These are phyloP conservation scores for Andrena chrysosceles DNA, from an alignment of 2,888 invertebrate genomes.

Conservation along the genomic window DNA sequence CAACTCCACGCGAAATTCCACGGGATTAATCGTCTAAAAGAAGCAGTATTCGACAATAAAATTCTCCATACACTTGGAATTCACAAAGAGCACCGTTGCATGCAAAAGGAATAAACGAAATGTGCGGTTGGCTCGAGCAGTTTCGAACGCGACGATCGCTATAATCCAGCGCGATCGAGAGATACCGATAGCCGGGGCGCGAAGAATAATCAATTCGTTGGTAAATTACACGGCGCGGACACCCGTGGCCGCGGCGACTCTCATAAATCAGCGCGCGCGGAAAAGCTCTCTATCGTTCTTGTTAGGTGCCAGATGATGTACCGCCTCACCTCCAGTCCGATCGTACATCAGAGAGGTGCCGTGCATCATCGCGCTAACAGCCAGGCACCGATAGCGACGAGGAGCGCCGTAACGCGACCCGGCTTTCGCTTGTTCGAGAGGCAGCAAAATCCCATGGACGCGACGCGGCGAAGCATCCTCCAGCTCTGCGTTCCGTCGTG, in stretches of 20 bases:
- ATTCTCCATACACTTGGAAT: not conserved
- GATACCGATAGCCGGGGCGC: slow-evolving; percentile 7
- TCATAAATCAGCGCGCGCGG: slow-evolving; percentile 53
- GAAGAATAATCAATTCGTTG: slow-evolving; percentile 55
- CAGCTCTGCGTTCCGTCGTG: slow-evolving; percentile 53
- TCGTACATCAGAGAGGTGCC: slow-evolving; percentile 53
- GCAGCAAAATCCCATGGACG: slow-evolving; percentile 47
- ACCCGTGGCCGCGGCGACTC: slow-evolving; percentile 27
- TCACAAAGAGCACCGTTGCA: not conserved
- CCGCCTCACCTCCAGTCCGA: slow-evolving; percentile 32
- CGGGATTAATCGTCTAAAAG: not conserved
- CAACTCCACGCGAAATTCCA: not conserved
- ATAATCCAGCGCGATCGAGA: not conserved
- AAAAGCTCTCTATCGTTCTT: slow-evolving; percentile 58
- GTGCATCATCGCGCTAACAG: slow-evolving; percentile 71
- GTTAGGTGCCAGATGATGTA: slow-evolving; percentile 55
- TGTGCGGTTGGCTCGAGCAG: not conserved
- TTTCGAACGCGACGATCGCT: slow-evolving; percentile 1
- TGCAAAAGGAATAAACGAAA: not conserved
- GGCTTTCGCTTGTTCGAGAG: slow-evolving; percentile 14
- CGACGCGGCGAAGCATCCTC: slow-evolving; percentile 38
- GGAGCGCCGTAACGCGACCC: slow-evolving; percentile 51
- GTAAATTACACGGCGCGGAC: slow-evolving; percentile 42
- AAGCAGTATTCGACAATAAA: not conserved
- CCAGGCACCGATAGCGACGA: slow-evolving; percentile 52